Conservation (phyloP, 2,888 invertebrate species). For the Hypselothyrea guttata region DNA sequence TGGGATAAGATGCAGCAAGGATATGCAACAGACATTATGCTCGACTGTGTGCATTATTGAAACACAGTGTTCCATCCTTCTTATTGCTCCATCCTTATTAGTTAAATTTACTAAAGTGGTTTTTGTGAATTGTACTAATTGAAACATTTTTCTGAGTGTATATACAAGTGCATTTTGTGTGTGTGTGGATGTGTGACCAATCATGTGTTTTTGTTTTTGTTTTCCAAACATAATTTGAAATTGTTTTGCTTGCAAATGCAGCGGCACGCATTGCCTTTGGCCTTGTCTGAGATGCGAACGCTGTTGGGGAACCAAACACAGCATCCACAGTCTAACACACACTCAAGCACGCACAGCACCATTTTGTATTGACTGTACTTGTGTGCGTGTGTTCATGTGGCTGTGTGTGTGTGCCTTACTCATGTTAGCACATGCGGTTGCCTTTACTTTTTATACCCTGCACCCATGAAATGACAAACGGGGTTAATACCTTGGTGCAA, state of each 20-base stretch:
- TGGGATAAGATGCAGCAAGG: no score
- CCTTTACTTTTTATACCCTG: no score
- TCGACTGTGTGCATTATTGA: no score
- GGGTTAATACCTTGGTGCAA: no score
- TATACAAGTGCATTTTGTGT: conserved; percentile 12
- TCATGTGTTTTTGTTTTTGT: conserved; percentile 17
- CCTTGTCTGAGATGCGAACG: conserved; percentile 45
- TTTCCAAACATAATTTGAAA: conserved; percentile 66
- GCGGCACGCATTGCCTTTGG: conserved; percentile 56
- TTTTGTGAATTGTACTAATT: no score
- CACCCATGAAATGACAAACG: no score
- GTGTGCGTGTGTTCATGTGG: neutral
- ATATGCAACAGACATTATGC: no score
- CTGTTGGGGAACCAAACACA: conserved; percentile 4
- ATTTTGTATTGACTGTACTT: conserved; percentile 1
- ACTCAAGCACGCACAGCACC: conserved; percentile 56
- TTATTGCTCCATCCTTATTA: no score
- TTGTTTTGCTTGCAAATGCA: conserved; percentile 68
- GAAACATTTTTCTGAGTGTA: neutral
- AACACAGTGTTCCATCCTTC: no score
- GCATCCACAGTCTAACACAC: conserved; percentile 16
- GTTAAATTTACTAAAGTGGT: no score
- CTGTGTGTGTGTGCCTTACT: conserved; percentile 34
- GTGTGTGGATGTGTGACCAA: neutral
- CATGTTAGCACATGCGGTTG: conserved; percentile 45